phyloP scores from a whole-genome alignment of 2,797 vertebrate species.

The Gallinago nigripennis region DNA sequence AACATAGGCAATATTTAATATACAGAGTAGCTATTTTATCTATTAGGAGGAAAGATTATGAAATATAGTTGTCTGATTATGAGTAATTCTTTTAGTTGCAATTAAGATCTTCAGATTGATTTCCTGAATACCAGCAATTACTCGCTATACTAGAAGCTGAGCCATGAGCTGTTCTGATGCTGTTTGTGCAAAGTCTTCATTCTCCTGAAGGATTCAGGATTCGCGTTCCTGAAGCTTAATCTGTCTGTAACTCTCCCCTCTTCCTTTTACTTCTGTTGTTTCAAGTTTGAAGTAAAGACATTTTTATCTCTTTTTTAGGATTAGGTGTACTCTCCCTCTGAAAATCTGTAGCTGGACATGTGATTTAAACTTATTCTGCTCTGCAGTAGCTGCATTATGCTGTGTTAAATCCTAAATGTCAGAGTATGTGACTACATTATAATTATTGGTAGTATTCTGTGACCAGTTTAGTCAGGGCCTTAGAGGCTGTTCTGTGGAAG shows the following conservation, averaged over 20 bases:
- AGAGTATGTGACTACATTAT: not conserved
- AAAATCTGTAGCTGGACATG: not conserved
- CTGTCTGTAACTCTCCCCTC: not conserved
- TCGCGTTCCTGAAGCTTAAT: not conserved
- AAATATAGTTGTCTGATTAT: not conserved
- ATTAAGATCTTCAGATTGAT: slow-evolving; percentile 14
- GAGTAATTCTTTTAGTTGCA: not conserved
- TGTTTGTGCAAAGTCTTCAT: not conserved
- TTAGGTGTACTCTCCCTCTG: not conserved
- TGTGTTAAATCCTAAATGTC: not conserved
- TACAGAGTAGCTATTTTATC: not conserved
- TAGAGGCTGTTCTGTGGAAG: not conserved
- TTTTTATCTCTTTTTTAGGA: not conserved
- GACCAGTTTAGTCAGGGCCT: not conserved
- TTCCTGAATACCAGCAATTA: not conserved
- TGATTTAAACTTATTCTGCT: not conserved
- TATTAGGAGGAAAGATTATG: not conserved
- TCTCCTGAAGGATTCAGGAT: not conserved
- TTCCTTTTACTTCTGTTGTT: not conserved
- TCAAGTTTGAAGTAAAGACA: not conserved
- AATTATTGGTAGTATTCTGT: not conserved
- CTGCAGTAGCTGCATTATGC: not conserved
- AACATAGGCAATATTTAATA: not conserved
- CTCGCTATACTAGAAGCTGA: not conserved
- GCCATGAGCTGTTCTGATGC: not conserved